Percentiles rank a stretch among this genome's conserved stretches.
Conservation (phyloP, 64 coral and sea anemone genomes). For the Montipora sp. region DNA sequence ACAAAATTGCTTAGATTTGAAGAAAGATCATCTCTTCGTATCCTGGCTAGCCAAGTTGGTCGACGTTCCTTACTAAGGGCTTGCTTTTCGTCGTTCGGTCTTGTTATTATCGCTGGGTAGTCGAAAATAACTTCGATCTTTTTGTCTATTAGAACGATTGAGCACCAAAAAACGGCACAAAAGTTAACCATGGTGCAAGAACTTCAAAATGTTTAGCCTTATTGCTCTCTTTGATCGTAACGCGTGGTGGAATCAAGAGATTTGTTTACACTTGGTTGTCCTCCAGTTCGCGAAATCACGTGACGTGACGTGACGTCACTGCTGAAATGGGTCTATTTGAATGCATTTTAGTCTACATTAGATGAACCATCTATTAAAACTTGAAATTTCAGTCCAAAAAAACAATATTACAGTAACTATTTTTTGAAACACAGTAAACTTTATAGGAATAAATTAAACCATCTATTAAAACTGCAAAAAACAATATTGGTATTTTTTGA, state of each 20-base stretch:
- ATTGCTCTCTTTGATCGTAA: constrained; percentile 24
- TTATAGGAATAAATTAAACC: too few relatives aligned
- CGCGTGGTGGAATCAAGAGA: background rate
- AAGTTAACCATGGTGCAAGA: constrained; percentile 27
- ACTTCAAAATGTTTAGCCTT: constrained; percentile 7
- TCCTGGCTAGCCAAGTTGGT: constrained; percentile 24
- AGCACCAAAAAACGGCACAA: constrained; percentile 18
- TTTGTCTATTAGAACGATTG: background rate
- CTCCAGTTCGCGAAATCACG: background rate
- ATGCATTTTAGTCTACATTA: too few relatives aligned
- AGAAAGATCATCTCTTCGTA: constrained; percentile 33
- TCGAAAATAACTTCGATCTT: constrained; percentile 2
- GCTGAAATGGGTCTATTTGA: background rate
- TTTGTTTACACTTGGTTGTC: background rate
- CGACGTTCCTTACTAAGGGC: constrained; percentile 49
- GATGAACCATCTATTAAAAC: too few relatives aligned
- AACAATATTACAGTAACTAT: too few relatives aligned
- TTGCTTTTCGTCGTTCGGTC: constrained; percentile 38
- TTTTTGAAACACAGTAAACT: too few relatives aligned
- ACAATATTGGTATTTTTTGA: too few relatives aligned
- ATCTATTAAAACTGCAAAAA: too few relatives aligned
- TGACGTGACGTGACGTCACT: background rate
- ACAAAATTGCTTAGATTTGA: constrained; percentile 12
- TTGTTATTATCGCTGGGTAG: constrained; percentile 26
- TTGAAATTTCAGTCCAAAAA: too few relatives aligned